phyloP scores from a whole-genome alignment of 2,113 vertebrate species.

The Gopherus flavomarginatus region DNA sequence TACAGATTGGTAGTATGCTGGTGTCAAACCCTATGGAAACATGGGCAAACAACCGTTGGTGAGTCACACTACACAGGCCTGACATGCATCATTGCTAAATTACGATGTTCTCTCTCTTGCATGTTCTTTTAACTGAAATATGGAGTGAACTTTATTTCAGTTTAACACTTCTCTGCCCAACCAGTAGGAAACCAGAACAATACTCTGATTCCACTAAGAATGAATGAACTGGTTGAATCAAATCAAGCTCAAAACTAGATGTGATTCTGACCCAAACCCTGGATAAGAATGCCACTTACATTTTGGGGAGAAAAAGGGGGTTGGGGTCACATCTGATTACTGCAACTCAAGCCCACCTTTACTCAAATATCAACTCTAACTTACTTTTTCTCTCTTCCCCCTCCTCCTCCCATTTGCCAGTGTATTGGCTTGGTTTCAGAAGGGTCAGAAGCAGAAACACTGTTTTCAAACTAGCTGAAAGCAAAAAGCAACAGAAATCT shows the following conservation, averaged over 20 bases:
- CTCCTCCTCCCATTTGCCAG: not conserved
- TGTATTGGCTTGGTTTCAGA: not conserved
- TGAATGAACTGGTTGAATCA: not conserved
- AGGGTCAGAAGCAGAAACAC: not conserved
- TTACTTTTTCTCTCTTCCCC: not conserved
- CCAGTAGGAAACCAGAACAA: not conserved
- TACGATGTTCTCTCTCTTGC: not conserved
- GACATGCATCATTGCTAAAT: not conserved
- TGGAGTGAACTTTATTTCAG: not conserved
- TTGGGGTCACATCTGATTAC: not conserved
- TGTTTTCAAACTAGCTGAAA: constrained; percentile 11
- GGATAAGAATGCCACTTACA: not conserved
- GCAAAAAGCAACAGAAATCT: not conserved
- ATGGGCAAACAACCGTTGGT: not conserved
- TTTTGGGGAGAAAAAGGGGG: not conserved
- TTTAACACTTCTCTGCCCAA: not conserved
- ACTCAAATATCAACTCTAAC: not conserved
- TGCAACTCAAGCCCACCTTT: constrained; percentile 1
- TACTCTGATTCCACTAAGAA: not conserved
- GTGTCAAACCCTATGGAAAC: constrained; percentile 89
- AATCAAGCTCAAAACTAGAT: not conserved
- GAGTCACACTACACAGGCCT: not conserved
- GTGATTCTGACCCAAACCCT: not conserved
- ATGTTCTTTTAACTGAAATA: not conserved
- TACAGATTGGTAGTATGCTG: constrained; percentile 97